These are phyloP conservation scores for Rhinichthys osculus DNA, from an alignment of 2,797 vertebrate genomes.

Conservation along the genomic window DNA sequence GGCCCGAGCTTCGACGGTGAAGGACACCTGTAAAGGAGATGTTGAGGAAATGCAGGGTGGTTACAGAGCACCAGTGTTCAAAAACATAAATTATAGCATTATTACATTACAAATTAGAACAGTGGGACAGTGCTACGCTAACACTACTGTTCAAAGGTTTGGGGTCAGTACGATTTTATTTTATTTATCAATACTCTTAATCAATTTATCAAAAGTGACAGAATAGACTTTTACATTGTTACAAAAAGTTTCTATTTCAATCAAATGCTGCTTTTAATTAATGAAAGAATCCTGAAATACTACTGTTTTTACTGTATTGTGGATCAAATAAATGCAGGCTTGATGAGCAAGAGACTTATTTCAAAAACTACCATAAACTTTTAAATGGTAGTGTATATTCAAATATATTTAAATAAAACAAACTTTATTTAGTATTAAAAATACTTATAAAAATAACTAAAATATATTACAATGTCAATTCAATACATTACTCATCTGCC, in stretches of 20 bases:
- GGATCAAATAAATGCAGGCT: background rate
- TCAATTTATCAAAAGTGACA: background rate
- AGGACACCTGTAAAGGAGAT: conserved; percentile 87
- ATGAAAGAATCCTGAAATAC: background rate
- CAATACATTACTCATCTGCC: background rate
- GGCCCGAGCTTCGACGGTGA: conserved; percentile 92
- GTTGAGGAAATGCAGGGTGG: background rate
- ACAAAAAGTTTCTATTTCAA: background rate
- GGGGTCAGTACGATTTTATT: background rate
- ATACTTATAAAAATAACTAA: background rate
- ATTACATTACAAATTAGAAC: background rate
- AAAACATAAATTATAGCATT: background rate
- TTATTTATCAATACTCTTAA: background rate
- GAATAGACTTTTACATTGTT: background rate
- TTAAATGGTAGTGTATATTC: background rate
- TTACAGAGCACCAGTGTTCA: background rate
- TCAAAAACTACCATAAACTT: background rate
- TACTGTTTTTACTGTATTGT: background rate
- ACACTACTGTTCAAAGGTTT: background rate
- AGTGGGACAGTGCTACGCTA: background rate
- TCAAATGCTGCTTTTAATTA: background rate
- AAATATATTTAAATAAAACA: background rate
- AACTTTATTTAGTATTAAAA: background rate
- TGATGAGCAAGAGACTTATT: background rate
- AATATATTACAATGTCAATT: background rate